A percentile compares a stretch with the other conserved stretches of the same genome.
Conservation (phyloP, 2,888 invertebrate genomes). For the Drosophila multiciliata region DNA sequence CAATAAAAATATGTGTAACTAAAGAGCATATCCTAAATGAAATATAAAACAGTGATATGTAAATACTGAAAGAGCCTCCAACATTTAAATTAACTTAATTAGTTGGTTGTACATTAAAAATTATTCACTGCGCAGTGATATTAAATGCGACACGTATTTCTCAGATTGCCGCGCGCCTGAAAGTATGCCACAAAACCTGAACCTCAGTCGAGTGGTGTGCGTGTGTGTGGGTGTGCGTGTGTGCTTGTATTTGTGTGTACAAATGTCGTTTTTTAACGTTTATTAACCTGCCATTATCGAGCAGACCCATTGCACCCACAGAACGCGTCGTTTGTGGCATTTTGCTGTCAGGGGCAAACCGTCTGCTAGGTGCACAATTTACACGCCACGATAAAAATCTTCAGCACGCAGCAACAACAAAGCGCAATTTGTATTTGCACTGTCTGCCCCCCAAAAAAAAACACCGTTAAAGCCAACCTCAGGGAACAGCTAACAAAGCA, state of each 20-base stretch:
- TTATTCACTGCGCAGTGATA: constrained; percentile 14
- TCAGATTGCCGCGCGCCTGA: constrained; percentile 14
- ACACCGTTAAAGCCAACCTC: constrained; percentile 10
- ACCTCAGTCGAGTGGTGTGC: not conserved
- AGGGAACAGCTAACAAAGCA: constrained; percentile 26
- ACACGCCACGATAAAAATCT: constrained; percentile 69
- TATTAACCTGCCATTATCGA: constrained; percentile 75
- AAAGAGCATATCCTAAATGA: not conserved
- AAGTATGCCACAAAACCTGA: constrained; percentile 16
- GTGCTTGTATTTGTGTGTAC: constrained; percentile 25
- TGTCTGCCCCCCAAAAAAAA: constrained; percentile 29
- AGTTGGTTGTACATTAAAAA: constrained; percentile 44
- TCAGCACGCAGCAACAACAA: constrained; percentile 68
- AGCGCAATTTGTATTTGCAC: constrained; percentile 57
- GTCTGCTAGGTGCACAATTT: constrained; percentile 58
- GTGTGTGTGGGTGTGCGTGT: not conserved
- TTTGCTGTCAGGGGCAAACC: constrained; percentile 33
- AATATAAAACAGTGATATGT: not conserved
- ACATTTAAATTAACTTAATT: constrained; percentile 29
- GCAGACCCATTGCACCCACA: constrained; percentile 47
- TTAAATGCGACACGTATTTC: constrained; percentile 28
- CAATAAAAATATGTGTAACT: not conserved
- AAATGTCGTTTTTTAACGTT: constrained; percentile 70
- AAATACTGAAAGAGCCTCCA: not conserved
- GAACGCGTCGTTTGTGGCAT: constrained; percentile 15